These are phyloP conservation scores for Cephonodes hylas DNA, from an alignment of 2,888 invertebrate species.

Conservation along the genomic window DNA sequence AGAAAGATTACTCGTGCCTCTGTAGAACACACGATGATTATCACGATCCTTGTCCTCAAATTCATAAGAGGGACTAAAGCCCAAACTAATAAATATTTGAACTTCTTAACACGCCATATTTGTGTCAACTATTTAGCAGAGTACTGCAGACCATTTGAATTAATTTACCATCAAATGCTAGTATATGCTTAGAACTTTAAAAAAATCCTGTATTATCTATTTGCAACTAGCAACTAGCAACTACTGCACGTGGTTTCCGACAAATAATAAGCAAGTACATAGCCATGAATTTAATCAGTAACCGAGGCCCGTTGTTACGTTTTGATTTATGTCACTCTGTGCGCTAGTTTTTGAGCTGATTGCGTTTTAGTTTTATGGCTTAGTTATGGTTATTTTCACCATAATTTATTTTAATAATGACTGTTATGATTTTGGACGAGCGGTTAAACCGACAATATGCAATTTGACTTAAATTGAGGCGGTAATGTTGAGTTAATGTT, in stretches of 20 bases:
- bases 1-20: too few species aligned
- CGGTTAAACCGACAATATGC: constrained; percentile 14
- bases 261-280: neutral
- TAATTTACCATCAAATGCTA: too few species aligned
- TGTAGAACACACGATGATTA: too few species aligned
- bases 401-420: constrained; percentile 46
- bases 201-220: too few species aligned
- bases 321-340: constrained; percentile 57
- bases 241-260: neutral
- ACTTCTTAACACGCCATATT: too few species aligned
- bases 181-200: too few species aligned
- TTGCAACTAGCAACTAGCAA: neutral
- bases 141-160: too few species aligned
- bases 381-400: constrained; percentile 19
- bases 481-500: neutral
- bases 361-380: constrained; percentile 59
- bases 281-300: constrained; percentile 59
- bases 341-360: constrained; percentile 66
- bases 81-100: too few species aligned
- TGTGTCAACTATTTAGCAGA: too few species aligned
- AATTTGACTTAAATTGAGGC: neutral
- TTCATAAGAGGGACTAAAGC: too few species aligned
- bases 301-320: constrained; percentile 44
- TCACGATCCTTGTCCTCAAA: too few species aligned
- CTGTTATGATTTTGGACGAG: constrained; percentile 16